Evolutionary conservation across 2,797 vertebrate genomes (phyloP).

Genomic region (Loris lydekkerianus): DNA sequence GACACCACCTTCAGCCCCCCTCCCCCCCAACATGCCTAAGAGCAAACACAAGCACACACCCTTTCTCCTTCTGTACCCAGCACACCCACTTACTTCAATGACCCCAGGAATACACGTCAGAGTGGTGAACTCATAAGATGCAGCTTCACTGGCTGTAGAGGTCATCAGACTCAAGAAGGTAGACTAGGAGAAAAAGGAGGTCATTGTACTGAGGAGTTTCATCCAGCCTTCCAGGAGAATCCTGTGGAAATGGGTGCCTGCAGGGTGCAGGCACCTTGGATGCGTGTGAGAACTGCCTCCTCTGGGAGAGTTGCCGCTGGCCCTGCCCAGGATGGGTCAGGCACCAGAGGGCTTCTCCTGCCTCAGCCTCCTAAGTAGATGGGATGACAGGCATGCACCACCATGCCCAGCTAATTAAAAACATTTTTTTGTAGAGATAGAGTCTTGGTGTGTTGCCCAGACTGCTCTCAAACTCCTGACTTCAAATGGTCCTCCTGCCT

Average conservation of each 20-base stretch:
- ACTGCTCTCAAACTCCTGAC: not conserved
- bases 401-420: not conserved
- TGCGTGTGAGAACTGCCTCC: not conserved
- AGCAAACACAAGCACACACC: not conserved
- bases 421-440: not conserved
- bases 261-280: not conserved
- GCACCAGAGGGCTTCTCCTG: not conserved
- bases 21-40: fast-evolving
- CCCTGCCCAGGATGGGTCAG: not conserved
- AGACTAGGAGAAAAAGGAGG: slow-evolving; percentile 91
- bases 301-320: not conserved
- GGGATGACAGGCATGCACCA: not conserved
- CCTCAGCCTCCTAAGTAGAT: not conserved
- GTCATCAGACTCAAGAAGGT: slow-evolving; percentile 99
- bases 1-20: not conserved
- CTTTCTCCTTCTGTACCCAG: not conserved
- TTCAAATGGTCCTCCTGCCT: not conserved
- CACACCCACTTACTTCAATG: slow-evolving; percentile 93
- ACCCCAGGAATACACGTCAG: slow-evolving; percentile 99
- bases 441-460: not conserved
- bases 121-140: slow-evolving; percentile 98
- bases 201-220: not conserved
- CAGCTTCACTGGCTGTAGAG: slow-evolving; percentile 97
- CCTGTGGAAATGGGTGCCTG: fast-evolving
- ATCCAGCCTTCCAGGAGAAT: not conserved